Evolutionary conservation across 2,888 invertebrate genomes (phyloP).

Genomic region (Tenodera sinensis): DNA sequence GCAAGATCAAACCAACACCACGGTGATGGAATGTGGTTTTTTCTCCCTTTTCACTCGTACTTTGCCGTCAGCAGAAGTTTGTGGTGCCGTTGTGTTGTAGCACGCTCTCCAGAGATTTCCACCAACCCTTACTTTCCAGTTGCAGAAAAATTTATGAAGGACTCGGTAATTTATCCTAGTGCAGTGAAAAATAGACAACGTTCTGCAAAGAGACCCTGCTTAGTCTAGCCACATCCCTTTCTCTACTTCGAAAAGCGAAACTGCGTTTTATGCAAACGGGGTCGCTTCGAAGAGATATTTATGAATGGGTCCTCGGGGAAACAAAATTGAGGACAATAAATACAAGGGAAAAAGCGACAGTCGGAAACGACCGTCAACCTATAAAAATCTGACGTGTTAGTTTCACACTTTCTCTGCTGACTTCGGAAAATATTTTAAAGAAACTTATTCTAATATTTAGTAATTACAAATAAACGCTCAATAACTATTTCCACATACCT

Average conservation of each 20-base stretch:
- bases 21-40: too few relatives aligned
- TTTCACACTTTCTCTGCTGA: too few relatives aligned
- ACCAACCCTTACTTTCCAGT: neutral
- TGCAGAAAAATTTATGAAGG: conserved; percentile 8
- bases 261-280: too few relatives aligned
- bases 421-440: too few relatives aligned
- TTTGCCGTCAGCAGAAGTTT: neutral
- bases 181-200: neutral
- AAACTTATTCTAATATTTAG: too few relatives aligned
- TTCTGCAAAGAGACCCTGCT: neutral
- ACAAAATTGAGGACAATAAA: neutral
- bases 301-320: neutral
- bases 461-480: too few relatives aligned
- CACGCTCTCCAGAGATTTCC: neutral
- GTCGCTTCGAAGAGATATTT: neutral
- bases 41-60: neutral
- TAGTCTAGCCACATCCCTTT: neutral
- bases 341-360: neutral
- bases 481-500: too few relatives aligned
- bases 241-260: neutral
- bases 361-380: too few relatives aligned
- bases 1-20: too few relatives aligned
- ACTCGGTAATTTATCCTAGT: conserved; percentile 7
- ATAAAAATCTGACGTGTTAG: too few relatives aligned
- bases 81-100: neutral